Evolutionary conservation across 1,140 invertebrate species (phyloP).

Genomic region (Capitella teleta): DNA sequence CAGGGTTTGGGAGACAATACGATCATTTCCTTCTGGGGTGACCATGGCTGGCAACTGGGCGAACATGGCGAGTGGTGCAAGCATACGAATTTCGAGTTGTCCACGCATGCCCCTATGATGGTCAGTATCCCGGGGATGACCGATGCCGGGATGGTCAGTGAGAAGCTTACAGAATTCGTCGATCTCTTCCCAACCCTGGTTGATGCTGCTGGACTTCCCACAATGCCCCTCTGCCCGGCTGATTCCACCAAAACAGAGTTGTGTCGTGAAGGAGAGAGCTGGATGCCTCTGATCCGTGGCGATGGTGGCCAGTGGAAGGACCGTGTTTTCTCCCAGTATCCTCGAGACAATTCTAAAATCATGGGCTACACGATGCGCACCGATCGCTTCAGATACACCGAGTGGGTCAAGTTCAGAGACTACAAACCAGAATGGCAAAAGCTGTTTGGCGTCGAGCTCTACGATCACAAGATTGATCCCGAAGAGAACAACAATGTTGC

Average conservation of each 20-base stretch:
- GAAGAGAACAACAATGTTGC: slow-evolving; percentile 58
- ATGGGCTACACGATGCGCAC: slow-evolving; percentile 6
- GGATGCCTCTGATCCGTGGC: background rate
- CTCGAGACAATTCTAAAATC: background rate
- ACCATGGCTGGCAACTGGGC: slow-evolving; percentile 18
- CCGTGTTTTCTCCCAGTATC: slow-evolving; percentile 3
- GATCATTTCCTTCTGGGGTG: slow-evolving; percentile 15
- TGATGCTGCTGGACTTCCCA: slow-evolving; percentile 1
- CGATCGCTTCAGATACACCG: slow-evolving; percentile 51
- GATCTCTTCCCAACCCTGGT: slow-evolving; percentile 5
- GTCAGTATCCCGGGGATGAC: background rate
- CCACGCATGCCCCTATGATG: background rate
- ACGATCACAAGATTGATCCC: slow-evolving; percentile 53
- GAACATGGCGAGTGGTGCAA: slow-evolving; percentile 16
- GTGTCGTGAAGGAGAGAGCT: slow-evolving; percentile 2
- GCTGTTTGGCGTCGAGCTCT: slow-evolving; percentile 47
- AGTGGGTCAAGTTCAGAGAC: slow-evolving; percentile 52
- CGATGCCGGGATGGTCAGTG: background rate
- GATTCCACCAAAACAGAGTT: background rate
- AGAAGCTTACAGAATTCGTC: background rate
- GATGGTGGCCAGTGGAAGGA: background rate
- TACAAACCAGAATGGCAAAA: slow-evolving; percentile 51
- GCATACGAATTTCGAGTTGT: slow-evolving; percentile 2
- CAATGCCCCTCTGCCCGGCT: background rate
- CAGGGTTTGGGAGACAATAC: slow-evolving; percentile 15